These are phyloP conservation scores for Tetramorium simillimum DNA, from an alignment of 1,140 invertebrate genomes.

Conservation along the genomic window DNA sequence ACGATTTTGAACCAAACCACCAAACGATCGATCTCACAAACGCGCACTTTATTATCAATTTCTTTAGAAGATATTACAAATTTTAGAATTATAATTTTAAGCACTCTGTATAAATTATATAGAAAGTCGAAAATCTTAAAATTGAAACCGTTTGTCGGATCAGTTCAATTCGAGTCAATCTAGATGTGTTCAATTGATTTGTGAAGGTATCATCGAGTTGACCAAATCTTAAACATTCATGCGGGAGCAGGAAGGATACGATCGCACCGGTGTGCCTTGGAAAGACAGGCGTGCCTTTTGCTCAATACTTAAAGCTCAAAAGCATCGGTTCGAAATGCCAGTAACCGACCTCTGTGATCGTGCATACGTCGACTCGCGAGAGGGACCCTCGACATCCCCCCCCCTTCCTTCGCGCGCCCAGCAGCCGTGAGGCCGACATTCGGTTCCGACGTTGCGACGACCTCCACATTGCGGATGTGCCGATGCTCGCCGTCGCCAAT, in stretches of 20 bases:
- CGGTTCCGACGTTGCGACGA: not conserved
- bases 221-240: not conserved
- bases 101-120: not conserved
- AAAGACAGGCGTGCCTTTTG: slow-evolving; percentile 36
- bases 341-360: slow-evolving; percentile 42
- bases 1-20: not conserved
- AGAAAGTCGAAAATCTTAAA: not conserved
- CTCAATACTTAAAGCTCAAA: slow-evolving; percentile 54
- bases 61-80: not conserved
- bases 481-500: not conserved
- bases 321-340: slow-evolving; percentile 44
- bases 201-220: not conserved
- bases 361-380: slow-evolving; percentile 36
- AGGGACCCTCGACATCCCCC: slow-evolving; percentile 8
- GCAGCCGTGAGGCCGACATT: not conserved
- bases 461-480: not conserved
- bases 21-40: not conserved
- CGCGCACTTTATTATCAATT: not conserved
- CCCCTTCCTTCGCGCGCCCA: not conserved
- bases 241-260: not conserved
- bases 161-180: too few species aligned
- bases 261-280: not conserved
- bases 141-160: not conserved
- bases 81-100: not conserved
- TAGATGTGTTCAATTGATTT: not conserved